Evolutionary conservation across 92 coral and sea anemone species (phyloP).

Genomic region (Meandrina meandrites): DNA sequence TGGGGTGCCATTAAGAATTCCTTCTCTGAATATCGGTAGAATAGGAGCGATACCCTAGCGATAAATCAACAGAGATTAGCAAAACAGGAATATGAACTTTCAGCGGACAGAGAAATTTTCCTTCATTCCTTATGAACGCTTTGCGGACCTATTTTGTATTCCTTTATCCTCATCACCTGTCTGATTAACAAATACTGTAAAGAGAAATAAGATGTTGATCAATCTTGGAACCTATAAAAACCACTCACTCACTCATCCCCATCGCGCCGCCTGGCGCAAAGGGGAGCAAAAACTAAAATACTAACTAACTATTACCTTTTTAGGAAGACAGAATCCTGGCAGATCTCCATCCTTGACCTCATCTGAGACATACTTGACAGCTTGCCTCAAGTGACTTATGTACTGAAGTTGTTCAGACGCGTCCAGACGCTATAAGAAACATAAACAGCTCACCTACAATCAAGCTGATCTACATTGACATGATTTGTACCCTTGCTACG

Average conservation of each 20-base stretch:
- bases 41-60: conserved; percentile 93
- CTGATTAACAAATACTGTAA: not conserved
- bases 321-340: conserved; percentile 96
- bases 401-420: conserved; percentile 92
- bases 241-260: too few relatives aligned
- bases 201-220: not conserved
- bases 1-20: conserved; percentile 94
- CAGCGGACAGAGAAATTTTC: not conserved
- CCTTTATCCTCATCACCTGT: too few relatives aligned
- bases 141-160: not conserved
- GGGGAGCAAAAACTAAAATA: too few relatives aligned
- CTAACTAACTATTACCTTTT: conserved; percentile 66
- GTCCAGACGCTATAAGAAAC: conserved; percentile 68
- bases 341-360: conserved; percentile 80
- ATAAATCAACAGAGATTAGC: not conserved
- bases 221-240: too few relatives aligned
- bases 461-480: not conserved
- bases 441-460: not conserved
- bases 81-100: not conserved
- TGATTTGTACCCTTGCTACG: not conserved
- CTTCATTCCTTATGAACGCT: not conserved
- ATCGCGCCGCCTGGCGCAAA: too few relatives aligned
- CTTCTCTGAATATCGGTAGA: conserved; percentile 95
- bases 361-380: conserved; percentile 77
- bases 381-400: conserved; percentile 84